phyloP scores from a whole-genome alignment of 2,113 vertebrate genomes.

The Calypte anna region DNA sequence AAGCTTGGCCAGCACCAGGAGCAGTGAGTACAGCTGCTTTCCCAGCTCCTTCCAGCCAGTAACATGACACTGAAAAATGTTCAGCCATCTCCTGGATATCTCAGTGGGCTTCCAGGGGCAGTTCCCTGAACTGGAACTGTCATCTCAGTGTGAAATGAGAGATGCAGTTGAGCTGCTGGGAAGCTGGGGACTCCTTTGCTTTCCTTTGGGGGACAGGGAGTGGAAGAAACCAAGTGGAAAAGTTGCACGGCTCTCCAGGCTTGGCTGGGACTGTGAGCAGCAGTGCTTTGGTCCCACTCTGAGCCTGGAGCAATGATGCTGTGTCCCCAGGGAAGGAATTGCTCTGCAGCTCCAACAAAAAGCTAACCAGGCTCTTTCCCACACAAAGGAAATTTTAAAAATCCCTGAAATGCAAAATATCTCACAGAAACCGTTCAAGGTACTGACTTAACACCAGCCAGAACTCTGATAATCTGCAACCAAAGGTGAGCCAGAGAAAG shows the following conservation, averaged over 20 bases:
- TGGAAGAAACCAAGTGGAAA: neutral
- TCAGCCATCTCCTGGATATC: too few species aligned
- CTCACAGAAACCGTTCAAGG: neutral
- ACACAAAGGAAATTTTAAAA: neutral
- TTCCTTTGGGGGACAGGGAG: too few species aligned
- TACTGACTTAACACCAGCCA: neutral
- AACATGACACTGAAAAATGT: neutral
- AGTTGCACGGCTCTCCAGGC: neutral
- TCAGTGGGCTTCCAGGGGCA: too few species aligned
- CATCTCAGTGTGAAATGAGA: too few species aligned
- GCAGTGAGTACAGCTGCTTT: neutral
- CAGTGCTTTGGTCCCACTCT: neutral
- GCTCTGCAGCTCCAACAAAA: neutral
- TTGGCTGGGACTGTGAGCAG: neutral
- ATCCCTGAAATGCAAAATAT: neutral
- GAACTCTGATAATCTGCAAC: neutral
- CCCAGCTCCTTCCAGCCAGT: neutral
- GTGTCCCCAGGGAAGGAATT: neutral
- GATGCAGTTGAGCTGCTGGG: too few species aligned
- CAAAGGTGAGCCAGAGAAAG: neutral
- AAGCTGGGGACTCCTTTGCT: too few species aligned
- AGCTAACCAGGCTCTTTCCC: neutral
- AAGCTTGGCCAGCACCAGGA: neutral
- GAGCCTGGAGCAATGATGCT: neutral
- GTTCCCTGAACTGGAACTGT: too few species aligned